A percentile compares a stretch with the other conserved stretches of the same genome.
phyloP scores from a whole-genome alignment of 2,113 vertebrate species.

The Channa argus region DNA sequence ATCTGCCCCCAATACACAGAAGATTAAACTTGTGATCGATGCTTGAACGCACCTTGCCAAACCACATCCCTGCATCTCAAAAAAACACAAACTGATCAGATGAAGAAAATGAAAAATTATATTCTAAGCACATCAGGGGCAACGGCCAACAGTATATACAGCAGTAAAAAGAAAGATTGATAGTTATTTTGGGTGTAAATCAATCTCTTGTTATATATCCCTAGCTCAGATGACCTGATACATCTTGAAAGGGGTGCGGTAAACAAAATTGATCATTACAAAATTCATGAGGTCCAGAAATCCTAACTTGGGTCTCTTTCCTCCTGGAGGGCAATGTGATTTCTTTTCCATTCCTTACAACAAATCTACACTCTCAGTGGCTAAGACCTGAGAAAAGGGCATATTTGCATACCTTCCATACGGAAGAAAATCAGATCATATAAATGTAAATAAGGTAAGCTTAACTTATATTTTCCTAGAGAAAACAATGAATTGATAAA shows the following conservation, averaged over 20 bases:
- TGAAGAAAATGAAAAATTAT: slow-evolving; percentile 65
- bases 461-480: slow-evolving; percentile 82
- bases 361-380: slow-evolving; percentile 69
- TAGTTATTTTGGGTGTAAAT: slow-evolving; percentile 60
- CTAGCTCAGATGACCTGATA: slow-evolving; percentile 56
- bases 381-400: slow-evolving; percentile 79
- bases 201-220: slow-evolving; percentile 67
- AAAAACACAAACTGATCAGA: slow-evolving; percentile 50
- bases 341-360: slow-evolving; percentile 64
- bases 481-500: slow-evolving; percentile 78
- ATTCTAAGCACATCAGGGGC: slow-evolving; percentile 40
- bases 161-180: slow-evolving; percentile 2
- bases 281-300: slow-evolving; percentile 82
- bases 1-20: slow-evolving; percentile 26
- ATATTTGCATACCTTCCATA: slow-evolving; percentile 84
- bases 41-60: slow-evolving; percentile 12
- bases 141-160: slow-evolving; percentile 17
- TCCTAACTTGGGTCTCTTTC: slow-evolving; percentile 70
- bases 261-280: slow-evolving; percentile 82
- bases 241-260: slow-evolving; percentile 46
- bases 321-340: slow-evolving; percentile 79
- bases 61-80: slow-evolving; percentile 16
- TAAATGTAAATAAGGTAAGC: slow-evolving; percentile 88
- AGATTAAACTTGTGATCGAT: slow-evolving; percentile 40
- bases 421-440: slow-evolving; percentile 84